These are phyloP conservation scores for Dermatemys mawii DNA, from an alignment of 2,113 vertebrate genomes.

Conservation along the genomic window DNA sequence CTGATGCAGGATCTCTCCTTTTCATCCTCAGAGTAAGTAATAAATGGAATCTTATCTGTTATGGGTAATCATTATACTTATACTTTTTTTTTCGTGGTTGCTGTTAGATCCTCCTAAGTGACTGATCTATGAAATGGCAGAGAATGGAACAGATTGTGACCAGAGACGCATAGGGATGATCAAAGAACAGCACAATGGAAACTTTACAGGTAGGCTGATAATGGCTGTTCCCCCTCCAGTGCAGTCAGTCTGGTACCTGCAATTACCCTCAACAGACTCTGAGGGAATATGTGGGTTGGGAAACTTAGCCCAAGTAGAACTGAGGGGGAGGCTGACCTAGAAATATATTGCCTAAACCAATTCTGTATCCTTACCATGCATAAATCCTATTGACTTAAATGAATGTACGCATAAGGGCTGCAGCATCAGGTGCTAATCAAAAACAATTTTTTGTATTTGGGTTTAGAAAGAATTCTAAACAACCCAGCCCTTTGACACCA, in stretches of 20 bases:
- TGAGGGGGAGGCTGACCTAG: neutral
- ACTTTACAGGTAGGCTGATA: conserved; percentile 84
- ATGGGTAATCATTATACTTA: neutral
- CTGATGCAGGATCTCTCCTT: neutral
- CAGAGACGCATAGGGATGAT: conserved; percentile 86
- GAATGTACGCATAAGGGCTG: neutral
- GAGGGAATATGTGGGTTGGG: neutral
- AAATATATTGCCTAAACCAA: neutral
- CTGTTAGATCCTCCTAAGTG: conserved; percentile 65
- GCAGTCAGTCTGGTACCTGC: fast-evolving
- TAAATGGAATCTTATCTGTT: neutral
- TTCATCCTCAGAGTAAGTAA: neutral
- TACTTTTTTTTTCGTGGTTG: conserved; percentile 22
- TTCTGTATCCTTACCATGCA: fast-evolving
- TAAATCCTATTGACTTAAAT: neutral
- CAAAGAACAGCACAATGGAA: conserved; percentile 94
- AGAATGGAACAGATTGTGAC: conserved; percentile 92
- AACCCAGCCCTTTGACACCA: conserved; percentile 58
- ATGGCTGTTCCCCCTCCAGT: neutral
- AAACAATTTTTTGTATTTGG: neutral
- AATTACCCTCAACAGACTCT: fast-evolving
- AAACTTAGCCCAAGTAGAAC: fast-evolving
- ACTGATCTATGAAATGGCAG: conserved; percentile 91
- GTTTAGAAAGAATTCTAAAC: neutral
- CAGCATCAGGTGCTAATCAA: neutral